Percentiles rank a stretch among this genome's conserved stretches.
These are phyloP conservation scores for Rhorus exstirpatorius DNA, from an alignment of 2,888 invertebrate species.

Conservation along the genomic window DNA sequence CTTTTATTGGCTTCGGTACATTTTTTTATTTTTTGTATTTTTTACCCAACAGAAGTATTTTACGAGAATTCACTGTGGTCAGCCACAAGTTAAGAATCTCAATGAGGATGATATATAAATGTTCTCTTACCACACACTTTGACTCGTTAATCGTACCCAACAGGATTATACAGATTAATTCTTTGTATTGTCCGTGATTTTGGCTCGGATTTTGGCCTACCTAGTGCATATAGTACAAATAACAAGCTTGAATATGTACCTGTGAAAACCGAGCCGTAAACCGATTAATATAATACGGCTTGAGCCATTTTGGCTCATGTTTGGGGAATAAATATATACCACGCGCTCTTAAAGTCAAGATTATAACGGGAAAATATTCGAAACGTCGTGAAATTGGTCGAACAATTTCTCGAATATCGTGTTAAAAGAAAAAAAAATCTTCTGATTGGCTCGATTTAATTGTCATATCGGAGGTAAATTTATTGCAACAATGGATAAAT, in stretches of 20 bases:
- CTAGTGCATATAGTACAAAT: neutral
- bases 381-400: no score
- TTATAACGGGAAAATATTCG: no score
- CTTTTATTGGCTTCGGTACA: neutral
- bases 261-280: constrained; percentile 33
- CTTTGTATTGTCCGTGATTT: constrained; percentile 32
- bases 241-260: neutral
- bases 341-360: no score
- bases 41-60: constrained; percentile 1
- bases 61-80: constrained; percentile 17
- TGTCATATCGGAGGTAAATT: no score
- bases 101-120: constrained; percentile 28
- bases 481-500: no score
- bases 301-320: constrained; percentile 15
- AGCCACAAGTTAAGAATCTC: constrained; percentile 1
- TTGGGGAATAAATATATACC: no score
- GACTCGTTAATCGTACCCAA: constrained; percentile 23
- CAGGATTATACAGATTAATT: constrained; percentile 52
- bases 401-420: no score
- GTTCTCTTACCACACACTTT: constrained; percentile 6
- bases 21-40: neutral
- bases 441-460: no score
- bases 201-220: no score
- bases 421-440: no score
- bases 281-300: constrained; percentile 25